Percentiles rank a stretch among this genome's conserved stretches.
phyloP scores from a whole-genome alignment of 64 coral and sea anemone species.

The Actinia equina region DNA sequence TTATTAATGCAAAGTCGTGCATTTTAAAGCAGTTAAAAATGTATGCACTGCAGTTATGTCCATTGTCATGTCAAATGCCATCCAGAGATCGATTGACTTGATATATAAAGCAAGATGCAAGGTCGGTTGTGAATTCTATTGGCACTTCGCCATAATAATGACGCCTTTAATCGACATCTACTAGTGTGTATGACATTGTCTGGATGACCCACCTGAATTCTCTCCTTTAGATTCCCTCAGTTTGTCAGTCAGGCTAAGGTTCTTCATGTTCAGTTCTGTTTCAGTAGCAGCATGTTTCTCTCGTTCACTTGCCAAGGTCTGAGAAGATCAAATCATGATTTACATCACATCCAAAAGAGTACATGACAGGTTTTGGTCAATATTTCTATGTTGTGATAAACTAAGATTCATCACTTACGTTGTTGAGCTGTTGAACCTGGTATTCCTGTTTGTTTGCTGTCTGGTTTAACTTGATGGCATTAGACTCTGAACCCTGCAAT shows the following conservation, averaged over 20 bases:
- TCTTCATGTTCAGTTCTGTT: conserved; percentile 91
- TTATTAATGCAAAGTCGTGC: no score
- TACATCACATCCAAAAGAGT: no score
- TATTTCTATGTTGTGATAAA: not conserved
- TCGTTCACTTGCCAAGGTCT: conserved; percentile 84
- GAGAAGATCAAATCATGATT: not conserved
- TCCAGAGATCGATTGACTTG: no score
- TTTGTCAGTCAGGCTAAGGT: conserved; percentile 74
- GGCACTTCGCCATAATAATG: no score
- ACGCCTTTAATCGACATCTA: no score
- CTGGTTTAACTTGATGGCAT: conserved; percentile 86
- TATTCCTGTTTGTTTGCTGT: conserved; percentile 81
- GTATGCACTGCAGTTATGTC: no score
- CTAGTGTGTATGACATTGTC: no score
- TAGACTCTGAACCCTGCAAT: conserved; percentile 72
- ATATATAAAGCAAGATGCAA: no score
- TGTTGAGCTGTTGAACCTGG: conserved; percentile 81
- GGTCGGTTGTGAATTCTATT: no score
- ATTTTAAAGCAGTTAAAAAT: no score
- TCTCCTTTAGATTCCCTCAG: conserved; percentile 79
- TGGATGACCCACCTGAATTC: conserved; percentile 50
- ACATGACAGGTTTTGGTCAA: no score
- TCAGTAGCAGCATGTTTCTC: conserved; percentile 74
- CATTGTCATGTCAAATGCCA: no score
- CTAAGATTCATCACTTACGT: conserved; percentile 33